Evolutionary conservation across 2,888 invertebrate genomes (phyloP).

Genomic region (Matsumyia berberina): DNA sequence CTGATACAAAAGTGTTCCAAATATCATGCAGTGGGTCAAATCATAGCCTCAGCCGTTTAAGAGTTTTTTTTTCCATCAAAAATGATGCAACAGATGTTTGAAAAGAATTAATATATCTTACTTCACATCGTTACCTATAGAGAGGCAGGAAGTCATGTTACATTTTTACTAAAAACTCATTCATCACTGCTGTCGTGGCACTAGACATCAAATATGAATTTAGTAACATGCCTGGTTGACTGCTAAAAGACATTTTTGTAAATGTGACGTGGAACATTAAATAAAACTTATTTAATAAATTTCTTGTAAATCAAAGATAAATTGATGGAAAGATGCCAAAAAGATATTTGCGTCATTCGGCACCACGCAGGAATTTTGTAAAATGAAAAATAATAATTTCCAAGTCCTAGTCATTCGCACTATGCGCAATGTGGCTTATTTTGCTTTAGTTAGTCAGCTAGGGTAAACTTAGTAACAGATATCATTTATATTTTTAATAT

Average conservation of each 20-base stretch:
- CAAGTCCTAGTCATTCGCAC: neutral
- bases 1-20: no score
- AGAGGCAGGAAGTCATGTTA: no score
- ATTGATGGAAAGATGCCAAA: constrained; percentile 26
- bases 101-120: no score
- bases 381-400: neutral
- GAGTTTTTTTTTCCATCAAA: no score
- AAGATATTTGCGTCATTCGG: constrained; percentile 10
- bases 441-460: neutral
- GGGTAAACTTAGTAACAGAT: neutral
- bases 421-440: neutral
- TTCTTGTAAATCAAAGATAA: constrained; percentile 9
- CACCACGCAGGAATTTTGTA: neutral
- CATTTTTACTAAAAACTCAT: neutral
- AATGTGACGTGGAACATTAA: neutral
- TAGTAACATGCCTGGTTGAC: neutral
- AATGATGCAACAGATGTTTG: no score
- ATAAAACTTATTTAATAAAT: no score
- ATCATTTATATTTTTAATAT: no score
- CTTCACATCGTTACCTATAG: no score
- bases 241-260: neutral
- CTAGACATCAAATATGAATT: neutral
- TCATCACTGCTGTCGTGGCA: neutral
- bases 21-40: no score
- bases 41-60: no score